Evolutionary conservation across 1,140 invertebrate species (phyloP), one percentile per base, ranked within the genome.

Genomic region (Chlorops oryzae): DNA sequence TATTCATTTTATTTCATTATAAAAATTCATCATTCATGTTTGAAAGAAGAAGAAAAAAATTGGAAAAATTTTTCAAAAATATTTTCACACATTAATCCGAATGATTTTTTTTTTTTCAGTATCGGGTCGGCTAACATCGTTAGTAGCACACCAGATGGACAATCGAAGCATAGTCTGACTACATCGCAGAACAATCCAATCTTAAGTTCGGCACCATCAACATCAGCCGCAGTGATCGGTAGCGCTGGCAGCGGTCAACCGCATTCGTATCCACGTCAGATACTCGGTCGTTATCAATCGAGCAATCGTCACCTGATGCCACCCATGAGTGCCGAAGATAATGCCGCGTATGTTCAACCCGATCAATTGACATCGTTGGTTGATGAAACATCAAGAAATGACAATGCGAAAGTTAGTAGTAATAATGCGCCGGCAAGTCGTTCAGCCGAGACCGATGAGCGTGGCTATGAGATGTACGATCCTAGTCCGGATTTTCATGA

Each of bases 111-210:
- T n/a, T n/a, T n/a, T n/a, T n/a, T 22, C 35, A 70, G 66, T 39
- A 35, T 70, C 27, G 62, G 57, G 5, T 70, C 66, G 2, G 59
- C 55, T 10, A 64, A 54, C 3, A 62, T 70, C 5, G 54, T 62
- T 13, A 70, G 64, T 52, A 70, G 67, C 34, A 70, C 67, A 3
- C 67, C 67, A 2, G 67, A 67, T 43, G 58, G 52, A 2, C 61
- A 53, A 22, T 52, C 51, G 10, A 50, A 53, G 23, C 39, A 47
- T 22, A 56, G 47, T 39, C 51, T 42, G 15, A 53, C 50, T 45
- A 28, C 53, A 15, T 43, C 51, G 3, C 47, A 56, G 21, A 47
- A 38, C 7, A 52, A 56, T 41, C 47, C 27, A 46, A 47, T 41
- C 20, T 22, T 50, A 2, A 54, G 51, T 25, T 59, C 56, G 5